Conservation (phyloP, 2,797 vertebrate species). For the Luscinia megarhynchos region DNA sequence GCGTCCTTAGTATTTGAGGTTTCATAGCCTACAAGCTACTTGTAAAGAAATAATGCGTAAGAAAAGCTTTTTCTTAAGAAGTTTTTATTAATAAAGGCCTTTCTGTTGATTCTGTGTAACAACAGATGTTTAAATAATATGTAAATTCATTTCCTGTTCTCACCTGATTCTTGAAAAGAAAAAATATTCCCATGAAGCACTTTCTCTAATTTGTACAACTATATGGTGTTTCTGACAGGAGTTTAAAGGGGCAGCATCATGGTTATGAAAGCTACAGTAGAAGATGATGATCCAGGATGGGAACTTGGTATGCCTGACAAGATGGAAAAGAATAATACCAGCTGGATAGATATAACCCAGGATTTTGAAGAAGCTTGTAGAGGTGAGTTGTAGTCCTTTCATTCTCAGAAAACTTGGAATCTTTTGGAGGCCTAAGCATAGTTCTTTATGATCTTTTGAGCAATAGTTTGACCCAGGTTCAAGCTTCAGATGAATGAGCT, state of each 20-base stretch:
- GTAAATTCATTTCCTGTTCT: neutral
- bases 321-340: slow-evolving; percentile 89
- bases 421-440: neutral
- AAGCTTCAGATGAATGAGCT: neutral
- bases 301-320: slow-evolving; percentile 92
- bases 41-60: neutral
- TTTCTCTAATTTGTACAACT: neutral
- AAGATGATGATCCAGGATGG: slow-evolving; percentile 96
- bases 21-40: neutral
- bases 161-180: neutral
- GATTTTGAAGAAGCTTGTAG: slow-evolving; percentile 95
- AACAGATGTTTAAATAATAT: neutral
- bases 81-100: neutral
- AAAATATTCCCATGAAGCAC: neutral
- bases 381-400: slow-evolving; percentile 79
- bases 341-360: slow-evolving; percentile 95
- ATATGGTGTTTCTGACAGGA: neutral
- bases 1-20: neutral
- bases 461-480: neutral
- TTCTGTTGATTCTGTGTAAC: neutral
- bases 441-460: neutral
- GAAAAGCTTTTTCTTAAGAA: neutral
- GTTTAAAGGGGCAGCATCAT: slow-evolving; percentile 78
- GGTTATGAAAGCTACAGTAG: slow-evolving; percentile 95
- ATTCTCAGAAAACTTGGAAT: neutral